These are phyloP conservation scores for Lipophrys pholis DNA, from an alignment of 2,113 vertebrate species.

Conservation along the genomic window DNA sequence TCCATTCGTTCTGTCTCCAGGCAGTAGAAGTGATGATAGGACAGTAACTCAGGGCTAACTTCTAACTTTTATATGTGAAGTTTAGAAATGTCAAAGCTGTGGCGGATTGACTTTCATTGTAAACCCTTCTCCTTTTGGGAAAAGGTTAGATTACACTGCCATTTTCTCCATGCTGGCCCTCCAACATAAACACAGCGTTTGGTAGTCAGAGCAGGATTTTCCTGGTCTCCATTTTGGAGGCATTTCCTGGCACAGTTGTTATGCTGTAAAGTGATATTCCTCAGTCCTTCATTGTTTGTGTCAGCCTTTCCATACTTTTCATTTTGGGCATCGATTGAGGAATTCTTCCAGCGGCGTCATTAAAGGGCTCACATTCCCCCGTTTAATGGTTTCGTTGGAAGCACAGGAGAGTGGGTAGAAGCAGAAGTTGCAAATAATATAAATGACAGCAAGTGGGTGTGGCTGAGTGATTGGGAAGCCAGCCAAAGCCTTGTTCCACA, in stretches of 20 bases:
- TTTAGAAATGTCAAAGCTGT: constrained; percentile 60
- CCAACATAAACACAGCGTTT: constrained; percentile 60
- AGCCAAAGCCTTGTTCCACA: constrained; percentile 61
- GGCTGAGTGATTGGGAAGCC: constrained; percentile 55
- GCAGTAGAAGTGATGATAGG: constrained; percentile 33
- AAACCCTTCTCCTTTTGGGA: constrained; percentile 42
- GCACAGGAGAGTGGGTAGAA: constrained; percentile 18
- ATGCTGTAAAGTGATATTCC: constrained; percentile 43
- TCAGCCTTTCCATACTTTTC: constrained; percentile 34
- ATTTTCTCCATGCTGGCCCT: constrained; percentile 25
- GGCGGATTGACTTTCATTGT: constrained; percentile 48
- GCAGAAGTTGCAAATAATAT: constrained; percentile 15
- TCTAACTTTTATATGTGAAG: constrained; percentile 32
- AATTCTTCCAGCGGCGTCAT: constrained; percentile 37
- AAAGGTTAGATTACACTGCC: constrained; percentile 59
- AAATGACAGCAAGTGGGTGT: constrained; percentile 61
- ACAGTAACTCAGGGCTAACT: constrained; percentile 26
- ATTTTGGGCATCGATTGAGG: constrained; percentile 27
- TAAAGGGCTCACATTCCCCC: constrained; percentile 51
- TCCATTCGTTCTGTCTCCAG: constrained; percentile 24
- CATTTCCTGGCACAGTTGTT: constrained; percentile 26
- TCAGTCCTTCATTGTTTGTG: constrained; percentile 27
- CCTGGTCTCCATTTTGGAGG: constrained; percentile 14
- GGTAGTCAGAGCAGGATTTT: constrained; percentile 28
- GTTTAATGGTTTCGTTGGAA: constrained; percentile 45